Evolutionary conservation across 1,140 invertebrate species (phyloP).

Genomic region (Anoplophora glabripennis): DNA sequence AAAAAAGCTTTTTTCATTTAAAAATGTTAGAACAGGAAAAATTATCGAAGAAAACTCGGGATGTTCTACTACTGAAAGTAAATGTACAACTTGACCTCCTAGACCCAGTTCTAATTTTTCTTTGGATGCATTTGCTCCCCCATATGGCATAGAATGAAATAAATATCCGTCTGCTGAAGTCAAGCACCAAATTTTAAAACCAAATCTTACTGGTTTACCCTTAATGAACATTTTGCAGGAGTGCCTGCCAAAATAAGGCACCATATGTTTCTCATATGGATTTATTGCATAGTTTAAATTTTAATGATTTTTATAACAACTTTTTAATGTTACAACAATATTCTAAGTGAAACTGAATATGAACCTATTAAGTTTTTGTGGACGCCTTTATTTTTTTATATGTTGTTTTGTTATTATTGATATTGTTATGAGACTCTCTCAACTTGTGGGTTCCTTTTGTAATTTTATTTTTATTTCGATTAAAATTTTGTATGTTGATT

Average conservation of each 20-base stretch:
- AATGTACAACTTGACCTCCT: constrained; percentile 19
- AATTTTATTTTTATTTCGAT: constrained; percentile 17
- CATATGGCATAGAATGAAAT: constrained; percentile 24
- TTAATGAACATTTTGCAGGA: constrained; percentile 51
- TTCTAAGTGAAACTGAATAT: constrained; percentile 41
- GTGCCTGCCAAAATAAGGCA: constrained; percentile 52
- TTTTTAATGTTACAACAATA: constrained; percentile 34
- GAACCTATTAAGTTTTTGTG: constrained; percentile 38
- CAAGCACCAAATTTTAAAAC: constrained; percentile 50
- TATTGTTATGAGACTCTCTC: too few relatives aligned
- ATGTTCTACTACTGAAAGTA: constrained; percentile 20
- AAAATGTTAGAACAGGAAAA: constrained; percentile 18
- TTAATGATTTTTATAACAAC: constrained; percentile 46
- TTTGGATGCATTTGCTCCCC: constrained; percentile 6
- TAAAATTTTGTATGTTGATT: too few relatives aligned
- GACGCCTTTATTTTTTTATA: too few relatives aligned
- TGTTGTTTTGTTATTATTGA: too few relatives aligned
- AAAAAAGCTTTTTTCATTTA: constrained; percentile 23
- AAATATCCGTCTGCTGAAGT: constrained; percentile 21
- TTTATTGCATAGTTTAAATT: constrained; percentile 44
- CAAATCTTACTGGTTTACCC: constrained; percentile 52
- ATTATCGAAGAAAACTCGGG: constrained; percentile 25
- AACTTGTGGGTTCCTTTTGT: constrained; percentile 30
- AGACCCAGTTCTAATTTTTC: constrained; percentile 15
- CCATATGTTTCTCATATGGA: constrained; percentile 48